Evolutionary conservation across 2,888 invertebrate species (phyloP).

Genomic region (Embidobia sp.): DNA sequence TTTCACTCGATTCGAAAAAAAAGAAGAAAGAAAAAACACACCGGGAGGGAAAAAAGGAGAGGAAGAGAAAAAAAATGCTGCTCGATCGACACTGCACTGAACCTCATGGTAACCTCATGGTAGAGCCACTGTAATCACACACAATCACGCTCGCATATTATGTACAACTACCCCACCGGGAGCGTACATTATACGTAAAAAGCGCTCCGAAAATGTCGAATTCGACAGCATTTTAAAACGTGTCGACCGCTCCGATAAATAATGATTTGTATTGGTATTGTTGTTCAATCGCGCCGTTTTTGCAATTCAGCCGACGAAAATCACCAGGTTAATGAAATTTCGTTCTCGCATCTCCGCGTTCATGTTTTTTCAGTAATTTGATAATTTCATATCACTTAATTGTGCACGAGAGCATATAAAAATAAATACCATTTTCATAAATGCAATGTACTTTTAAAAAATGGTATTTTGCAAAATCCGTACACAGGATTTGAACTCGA

Average conservation of each 20-base stretch:
- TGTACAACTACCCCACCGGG: constrained; percentile 76
- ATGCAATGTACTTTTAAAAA: too few species aligned
- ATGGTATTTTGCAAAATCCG: too few species aligned
- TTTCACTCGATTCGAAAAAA: constrained; percentile 58
- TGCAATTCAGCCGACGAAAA: constrained; percentile 27
- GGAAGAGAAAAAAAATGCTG: constrained; percentile 45
- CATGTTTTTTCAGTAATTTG: too few species aligned
- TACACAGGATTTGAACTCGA: too few species aligned
- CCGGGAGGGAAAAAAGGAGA: constrained; percentile 17
- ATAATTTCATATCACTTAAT: too few species aligned
- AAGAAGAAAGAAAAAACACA: constrained; percentile 38
- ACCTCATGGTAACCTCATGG: constrained; percentile 59
- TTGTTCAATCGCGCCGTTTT: constrained; percentile 26
- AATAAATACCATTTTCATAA: too few species aligned
- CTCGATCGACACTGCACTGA: constrained; percentile 65
- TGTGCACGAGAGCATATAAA: too few species aligned
- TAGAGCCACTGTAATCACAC: constrained; percentile 73
- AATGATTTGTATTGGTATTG: constrained; percentile 39
- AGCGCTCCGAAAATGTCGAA: constrained; percentile 47
- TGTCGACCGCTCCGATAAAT: constrained; percentile 32
- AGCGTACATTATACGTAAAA: constrained; percentile 60
- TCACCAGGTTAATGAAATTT: too few species aligned
- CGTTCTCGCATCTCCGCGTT: too few species aligned
- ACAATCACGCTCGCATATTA: constrained; percentile 76
- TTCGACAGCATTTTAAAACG: constrained; percentile 49